Conservation (phyloP, 2,888 invertebrate genomes). For the Eulithis testata region DNA sequence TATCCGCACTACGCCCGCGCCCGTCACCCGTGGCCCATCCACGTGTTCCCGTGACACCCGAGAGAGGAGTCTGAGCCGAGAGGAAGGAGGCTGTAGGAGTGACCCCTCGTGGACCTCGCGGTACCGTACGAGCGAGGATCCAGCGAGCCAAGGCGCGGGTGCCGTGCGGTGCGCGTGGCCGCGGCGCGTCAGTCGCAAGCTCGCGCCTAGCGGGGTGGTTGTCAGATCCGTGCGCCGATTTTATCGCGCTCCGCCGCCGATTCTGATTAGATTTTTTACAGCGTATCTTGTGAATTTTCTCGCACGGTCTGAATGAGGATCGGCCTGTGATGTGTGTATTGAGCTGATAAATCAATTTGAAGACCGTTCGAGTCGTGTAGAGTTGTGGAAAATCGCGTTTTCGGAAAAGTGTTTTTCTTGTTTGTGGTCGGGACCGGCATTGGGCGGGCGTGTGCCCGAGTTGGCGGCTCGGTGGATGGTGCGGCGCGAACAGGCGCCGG, state of each 20-base stretch:
- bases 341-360: constrained; percentile 35
- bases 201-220: constrained; percentile 66
- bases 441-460: constrained; percentile 56
- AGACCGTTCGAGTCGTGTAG: constrained; percentile 48
- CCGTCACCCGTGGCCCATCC: constrained; percentile 64
- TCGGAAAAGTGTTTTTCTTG: constrained; percentile 78
- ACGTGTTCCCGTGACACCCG: constrained; percentile 59
- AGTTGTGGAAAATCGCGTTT: constrained; percentile 57
- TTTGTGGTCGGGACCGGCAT: constrained; percentile 57
- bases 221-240: constrained; percentile 55
- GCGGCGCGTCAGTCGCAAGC: constrained; percentile 70
- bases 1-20: constrained; percentile 75
- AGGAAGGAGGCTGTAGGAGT: constrained; percentile 69
- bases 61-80: constrained; percentile 53
- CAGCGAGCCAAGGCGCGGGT: constrained; percentile 46
- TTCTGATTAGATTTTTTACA: constrained; percentile 52
- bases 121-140: constrained; percentile 37
- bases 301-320: constrained; percentile 48
- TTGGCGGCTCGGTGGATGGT: constrained; percentile 78
- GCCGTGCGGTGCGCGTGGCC: constrained; percentile 49
- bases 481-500: constrained; percentile 79
- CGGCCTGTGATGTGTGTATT: constrained; percentile 57
- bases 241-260: constrained; percentile 57
- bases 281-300: constrained; percentile 41
- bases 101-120: constrained; percentile 37